Evolutionary conservation across 2,888 invertebrate genomes (phyloP), one percentile per base, ranked within the genome.

Genomic region (Steinernema hermaphroditum): DNA sequence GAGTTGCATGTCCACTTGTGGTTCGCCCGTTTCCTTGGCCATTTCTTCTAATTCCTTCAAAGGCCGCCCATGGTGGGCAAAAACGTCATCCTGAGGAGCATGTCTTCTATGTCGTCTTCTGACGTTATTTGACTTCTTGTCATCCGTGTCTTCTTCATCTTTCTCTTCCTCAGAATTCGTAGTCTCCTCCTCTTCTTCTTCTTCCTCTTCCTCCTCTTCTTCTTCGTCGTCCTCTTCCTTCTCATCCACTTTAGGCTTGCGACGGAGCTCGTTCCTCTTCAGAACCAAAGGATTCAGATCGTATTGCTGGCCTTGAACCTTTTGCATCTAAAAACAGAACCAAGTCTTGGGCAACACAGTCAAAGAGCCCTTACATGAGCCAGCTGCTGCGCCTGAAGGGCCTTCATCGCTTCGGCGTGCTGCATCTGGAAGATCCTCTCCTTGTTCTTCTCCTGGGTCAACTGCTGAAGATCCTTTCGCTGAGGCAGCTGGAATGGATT

Each of bases 401-500:
- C 54, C 49, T 73, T 70, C 50, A 73, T 50, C 2, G 73, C 73
- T 27, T 73, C 49, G n/a, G 46, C 73, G 22, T 73, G 73, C 46
- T 73, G 73, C 9, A 44, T 24, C 44, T 72, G 70, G 46, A 73
- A 32, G 46, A 73, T 32, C 8, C 74, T 19, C 24, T 29, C 24
- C 37, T 70, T 71, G 34, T 73, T 49, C 43, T 57, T 43, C 44
- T 68, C 69, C n/a, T 24, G n/a, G 8, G 41, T 43, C 37, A 73
- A 43, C 29, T 49, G 16, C 27, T 27, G 72, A 6, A 74, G 12
- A 8, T 74, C 74, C 12, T 74, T 75, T 29, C 73, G 43, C 37
- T 73, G 73, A 0, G 74, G 74, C 14, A 73, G 29, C 41, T 74
- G 74, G 34, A 74, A 72, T 14, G 74, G 74, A 46, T 54, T 54